Percentiles rank a stretch among this genome's conserved stretches.
Evolutionary conservation across 1,140 invertebrate genomes (phyloP).

Genomic region (Drosophila littoralis): DNA sequence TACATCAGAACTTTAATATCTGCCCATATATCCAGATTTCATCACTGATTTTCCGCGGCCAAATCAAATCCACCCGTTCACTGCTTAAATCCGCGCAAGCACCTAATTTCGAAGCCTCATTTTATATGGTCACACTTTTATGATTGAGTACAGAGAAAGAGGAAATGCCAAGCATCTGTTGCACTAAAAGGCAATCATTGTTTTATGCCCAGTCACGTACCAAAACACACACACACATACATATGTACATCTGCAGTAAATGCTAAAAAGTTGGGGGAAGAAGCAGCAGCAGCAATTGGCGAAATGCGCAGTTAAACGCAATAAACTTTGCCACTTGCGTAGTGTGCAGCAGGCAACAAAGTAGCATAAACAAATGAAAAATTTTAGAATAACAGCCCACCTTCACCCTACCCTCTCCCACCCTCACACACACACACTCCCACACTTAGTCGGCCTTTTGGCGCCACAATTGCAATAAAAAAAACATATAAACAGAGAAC

Average conservation of each 20-base stretch:
- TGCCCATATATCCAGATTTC: neutral
- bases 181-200: conserved; percentile 33
- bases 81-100: neutral
- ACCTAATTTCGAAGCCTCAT: neutral
- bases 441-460: conserved; percentile 48
- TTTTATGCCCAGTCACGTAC: conserved; percentile 46
- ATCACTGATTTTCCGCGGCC: neutral
- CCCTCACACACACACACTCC: neutral
- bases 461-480: conserved; percentile 71
- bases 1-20: too few species aligned
- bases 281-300: conserved; percentile 25
- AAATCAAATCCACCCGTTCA: neutral
- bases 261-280: conserved; percentile 38
- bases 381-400: conserved; percentile 49
- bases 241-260: conserved; percentile 23
- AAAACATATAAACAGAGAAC: conserved; percentile 52
- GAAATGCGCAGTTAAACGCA: conserved; percentile 73
- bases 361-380: conserved; percentile 62
- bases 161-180: conserved; percentile 11
- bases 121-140: conserved; percentile 39
- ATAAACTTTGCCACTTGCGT: conserved; percentile 73
- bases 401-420: neutral
- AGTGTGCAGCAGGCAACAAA: conserved; percentile 62
- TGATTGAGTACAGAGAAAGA: neutral
- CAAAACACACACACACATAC: neutral